Conservation (phyloP, 2,113 vertebrate species). For the Manacus vitellinus region DNA sequence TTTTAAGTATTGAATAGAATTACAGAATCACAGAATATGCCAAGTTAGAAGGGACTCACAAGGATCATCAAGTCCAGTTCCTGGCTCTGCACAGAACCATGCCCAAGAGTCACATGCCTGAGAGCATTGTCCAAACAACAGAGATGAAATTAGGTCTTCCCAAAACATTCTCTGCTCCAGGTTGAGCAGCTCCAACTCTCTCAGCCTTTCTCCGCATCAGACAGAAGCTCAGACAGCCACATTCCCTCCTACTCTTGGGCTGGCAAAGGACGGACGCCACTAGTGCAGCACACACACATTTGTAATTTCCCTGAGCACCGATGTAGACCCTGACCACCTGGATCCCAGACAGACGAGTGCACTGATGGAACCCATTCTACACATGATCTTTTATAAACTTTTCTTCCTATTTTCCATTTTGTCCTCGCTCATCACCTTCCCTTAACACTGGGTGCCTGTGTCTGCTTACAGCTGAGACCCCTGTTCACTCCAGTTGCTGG, state of each 20-base stretch:
- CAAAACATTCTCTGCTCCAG: neutral
- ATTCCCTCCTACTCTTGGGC: neutral
- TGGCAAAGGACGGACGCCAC: neutral
- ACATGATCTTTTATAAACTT: neutral
- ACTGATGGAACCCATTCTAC: neutral
- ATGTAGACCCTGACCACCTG: accelerated
- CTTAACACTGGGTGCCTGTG: neutral
- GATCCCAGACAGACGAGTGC: neutral
- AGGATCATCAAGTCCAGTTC: neutral
- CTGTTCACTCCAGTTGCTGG: neutral
- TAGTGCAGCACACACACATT: neutral
- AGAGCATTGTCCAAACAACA: neutral
- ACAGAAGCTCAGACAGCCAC: neutral
- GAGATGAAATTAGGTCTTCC: neutral
- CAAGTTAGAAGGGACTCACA: neutral
- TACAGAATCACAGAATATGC: neutral
- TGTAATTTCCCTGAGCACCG: accelerated
- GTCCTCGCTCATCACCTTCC: no score
- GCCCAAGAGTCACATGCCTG: neutral
- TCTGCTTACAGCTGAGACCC: neutral
- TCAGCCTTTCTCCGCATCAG: neutral
- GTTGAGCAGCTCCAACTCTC: neutral
- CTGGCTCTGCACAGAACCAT: neutral
- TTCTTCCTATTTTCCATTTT: neutral
- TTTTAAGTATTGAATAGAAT: neutral